Percentiles rank a stretch among this genome's conserved stretches.
phyloP scores from a whole-genome alignment of 2,888 invertebrate species.

The Parnassius smintheus region DNA sequence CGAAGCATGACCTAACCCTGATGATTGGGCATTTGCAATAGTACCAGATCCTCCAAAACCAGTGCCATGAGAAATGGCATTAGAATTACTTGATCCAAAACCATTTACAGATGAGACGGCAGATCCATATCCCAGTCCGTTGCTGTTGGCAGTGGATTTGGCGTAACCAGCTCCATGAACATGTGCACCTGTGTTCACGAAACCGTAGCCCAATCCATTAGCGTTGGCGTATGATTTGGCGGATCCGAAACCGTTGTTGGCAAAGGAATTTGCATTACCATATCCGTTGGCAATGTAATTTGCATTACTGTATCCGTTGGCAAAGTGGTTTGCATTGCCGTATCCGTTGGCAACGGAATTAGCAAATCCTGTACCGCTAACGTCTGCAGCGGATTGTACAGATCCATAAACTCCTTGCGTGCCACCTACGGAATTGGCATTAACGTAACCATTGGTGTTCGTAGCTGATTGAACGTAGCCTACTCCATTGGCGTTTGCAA shows the following conservation, averaged over 20 bases:
- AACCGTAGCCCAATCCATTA: slow-evolving; percentile 29
- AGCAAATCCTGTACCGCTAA: slow-evolving; percentile 34
- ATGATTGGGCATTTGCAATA: slow-evolving; percentile 49
- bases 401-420: slow-evolving; percentile 35
- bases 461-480: slow-evolving; percentile 38
- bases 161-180: slow-evolving; percentile 31
- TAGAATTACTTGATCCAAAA: slow-evolving; percentile 36
- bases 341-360: slow-evolving; percentile 32
- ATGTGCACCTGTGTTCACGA: slow-evolving; percentile 34
- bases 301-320: slow-evolving; percentile 30
- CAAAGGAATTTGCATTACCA: slow-evolving; percentile 33
- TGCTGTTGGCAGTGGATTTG: slow-evolving; percentile 33
- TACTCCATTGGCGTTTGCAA: slow-evolving; percentile 37
- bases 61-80: slow-evolving; percentile 34
- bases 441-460: slow-evolving; percentile 50
- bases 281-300: slow-evolving; percentile 30
- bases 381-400: slow-evolving; percentile 38
- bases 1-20: slow-evolving; percentile 55
- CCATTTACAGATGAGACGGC: slow-evolving; percentile 44
- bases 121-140: slow-evolving; percentile 38
- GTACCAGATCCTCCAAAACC: slow-evolving; percentile 43
- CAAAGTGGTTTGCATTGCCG: slow-evolving; percentile 32
- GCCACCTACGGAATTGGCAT: slow-evolving; percentile 46
- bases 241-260: slow-evolving; percentile 23
- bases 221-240: slow-evolving; percentile 27